phyloP scores from a whole-genome alignment of 2,888 invertebrate species.

The Orthosia cruda region DNA sequence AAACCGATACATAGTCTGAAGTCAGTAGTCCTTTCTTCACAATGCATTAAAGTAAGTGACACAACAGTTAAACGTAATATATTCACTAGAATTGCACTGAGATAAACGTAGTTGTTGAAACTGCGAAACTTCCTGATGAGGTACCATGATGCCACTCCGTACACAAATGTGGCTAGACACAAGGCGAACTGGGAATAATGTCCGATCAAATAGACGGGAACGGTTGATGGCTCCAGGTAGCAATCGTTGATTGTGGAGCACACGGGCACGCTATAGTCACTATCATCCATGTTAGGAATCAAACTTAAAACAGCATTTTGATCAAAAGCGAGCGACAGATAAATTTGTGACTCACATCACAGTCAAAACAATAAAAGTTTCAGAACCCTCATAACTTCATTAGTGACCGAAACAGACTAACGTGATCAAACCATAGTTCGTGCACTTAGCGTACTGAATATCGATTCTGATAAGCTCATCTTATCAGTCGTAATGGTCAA shows the following conservation, averaged over 20 bases:
- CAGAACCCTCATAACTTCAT: not conserved
- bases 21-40: not conserved
- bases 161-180: slow-evolving; percentile 4
- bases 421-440: not conserved
- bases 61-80: slow-evolving; percentile 25
- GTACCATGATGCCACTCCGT: slow-evolving; percentile 33
- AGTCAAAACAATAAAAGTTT: no score
- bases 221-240: not conserved
- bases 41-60: not conserved
- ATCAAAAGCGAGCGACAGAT: no score
- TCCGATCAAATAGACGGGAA: not conserved
- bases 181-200: slow-evolving; percentile 4
- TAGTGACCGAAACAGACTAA: not conserved
- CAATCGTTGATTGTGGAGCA: not conserved
- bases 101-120: slow-evolving; percentile 33
- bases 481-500: slow-evolving; percentile 8
- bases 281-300: not conserved
- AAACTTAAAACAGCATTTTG: not conserved
- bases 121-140: slow-evolving; percentile 29
- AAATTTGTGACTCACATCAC: not conserved
- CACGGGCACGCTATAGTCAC: not conserved
- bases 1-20: not conserved
- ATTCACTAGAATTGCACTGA: slow-evolving; percentile 16
- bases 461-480: not conserved
- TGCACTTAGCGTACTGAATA: slow-evolving; percentile 6